Conservation (phyloP, 2,888 invertebrate genomes). For the Helobdella robusta region DNA sequence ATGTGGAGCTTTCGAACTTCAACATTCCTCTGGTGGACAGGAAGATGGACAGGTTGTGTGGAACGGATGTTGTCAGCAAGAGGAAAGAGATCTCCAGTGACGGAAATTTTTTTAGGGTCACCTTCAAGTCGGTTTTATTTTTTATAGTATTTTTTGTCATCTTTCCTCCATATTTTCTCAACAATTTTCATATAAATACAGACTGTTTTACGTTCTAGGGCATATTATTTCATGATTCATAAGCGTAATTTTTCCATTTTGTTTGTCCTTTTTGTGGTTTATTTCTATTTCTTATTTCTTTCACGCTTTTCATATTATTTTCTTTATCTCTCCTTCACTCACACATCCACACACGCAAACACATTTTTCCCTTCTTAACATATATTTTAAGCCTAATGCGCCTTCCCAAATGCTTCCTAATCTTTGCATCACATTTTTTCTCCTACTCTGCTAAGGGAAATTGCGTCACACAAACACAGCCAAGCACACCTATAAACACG, state of each 20-base stretch:
- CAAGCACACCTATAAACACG: no score
- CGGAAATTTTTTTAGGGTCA: slow-evolving; percentile 82
- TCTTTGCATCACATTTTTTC: neutral
- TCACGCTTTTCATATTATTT: neutral
- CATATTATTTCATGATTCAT: neutral
- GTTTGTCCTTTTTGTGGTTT: neutral
- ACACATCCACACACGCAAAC: neutral
- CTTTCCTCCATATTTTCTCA: neutral
- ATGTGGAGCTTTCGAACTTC: slow-evolving; percentile 89
- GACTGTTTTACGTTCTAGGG: neutral
- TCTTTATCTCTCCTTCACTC: neutral
- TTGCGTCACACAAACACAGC: no score
- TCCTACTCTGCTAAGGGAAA: neutral
- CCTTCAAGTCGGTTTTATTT: slow-evolving; percentile 82
- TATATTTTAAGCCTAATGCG: neutral
- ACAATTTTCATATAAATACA: neutral
- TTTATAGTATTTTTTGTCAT: no score
- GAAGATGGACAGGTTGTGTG: slow-evolving; percentile 79
- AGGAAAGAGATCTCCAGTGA: slow-evolving; percentile 61
- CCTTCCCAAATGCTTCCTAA: neutral
- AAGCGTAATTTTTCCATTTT: neutral
- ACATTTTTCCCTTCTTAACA: neutral
- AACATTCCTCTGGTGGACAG: slow-evolving; percentile 68
- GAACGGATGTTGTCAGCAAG: slow-evolving; percentile 45
- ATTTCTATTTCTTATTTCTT: neutral